Evolutionary conservation across 2,888 invertebrate genomes (phyloP).

Genomic region (Drosophila prolongata): DNA sequence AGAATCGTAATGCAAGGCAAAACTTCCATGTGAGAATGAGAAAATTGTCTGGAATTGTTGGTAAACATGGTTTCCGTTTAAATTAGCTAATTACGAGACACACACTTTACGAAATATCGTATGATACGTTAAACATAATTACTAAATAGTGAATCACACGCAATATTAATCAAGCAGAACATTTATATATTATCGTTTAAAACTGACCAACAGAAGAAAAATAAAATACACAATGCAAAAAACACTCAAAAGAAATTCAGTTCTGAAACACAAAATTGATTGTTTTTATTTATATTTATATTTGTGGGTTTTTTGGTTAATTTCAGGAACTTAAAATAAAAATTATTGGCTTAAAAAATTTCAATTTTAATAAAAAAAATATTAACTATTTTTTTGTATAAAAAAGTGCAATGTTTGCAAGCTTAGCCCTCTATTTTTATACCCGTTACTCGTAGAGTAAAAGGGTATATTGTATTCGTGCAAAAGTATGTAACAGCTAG

Average conservation of each 20-base stretch:
- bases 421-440: too few species aligned
- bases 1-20: constrained; percentile 24
- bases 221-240: constrained; percentile 43
- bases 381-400: too few species aligned
- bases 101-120: constrained; percentile 20
- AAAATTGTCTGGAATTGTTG: constrained; percentile 46
- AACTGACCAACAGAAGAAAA: constrained; percentile 52
- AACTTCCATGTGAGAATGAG: constrained; percentile 36
- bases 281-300: constrained; percentile 30
- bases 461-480: too few species aligned
- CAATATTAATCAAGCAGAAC: constrained; percentile 80
- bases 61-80: constrained; percentile 40
- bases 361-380: too few species aligned
- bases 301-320: neutral
- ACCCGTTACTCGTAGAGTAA: too few species aligned
- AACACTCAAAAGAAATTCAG: constrained; percentile 45
- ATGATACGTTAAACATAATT: constrained; percentile 35
- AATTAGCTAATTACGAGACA: constrained; percentile 30
- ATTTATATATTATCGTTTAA: constrained; percentile 73
- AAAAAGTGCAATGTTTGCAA: too few species aligned
- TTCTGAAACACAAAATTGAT: constrained; percentile 51
- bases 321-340: too few species aligned
- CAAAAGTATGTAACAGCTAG: too few species aligned
- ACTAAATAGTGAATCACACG: constrained; percentile 58
- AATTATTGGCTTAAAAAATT: too few species aligned